Percentiles rank a stretch among this genome's conserved stretches.
Conservation (phyloP, 1,140 invertebrate species). For the Saccostrea cuccullata region DNA sequence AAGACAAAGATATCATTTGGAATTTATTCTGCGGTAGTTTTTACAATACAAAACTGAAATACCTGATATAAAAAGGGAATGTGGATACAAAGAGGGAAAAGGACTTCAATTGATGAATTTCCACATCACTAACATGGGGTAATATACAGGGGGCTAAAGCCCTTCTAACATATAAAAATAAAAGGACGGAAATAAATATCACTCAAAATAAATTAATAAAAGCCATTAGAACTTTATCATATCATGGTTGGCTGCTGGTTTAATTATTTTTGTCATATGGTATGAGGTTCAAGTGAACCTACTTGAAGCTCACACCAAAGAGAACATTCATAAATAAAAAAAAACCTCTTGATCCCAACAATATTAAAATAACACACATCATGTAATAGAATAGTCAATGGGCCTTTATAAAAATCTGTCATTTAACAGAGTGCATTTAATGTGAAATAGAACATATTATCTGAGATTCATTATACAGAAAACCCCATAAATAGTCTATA, state of each 20-base stretch:
- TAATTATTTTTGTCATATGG: too few relatives aligned
- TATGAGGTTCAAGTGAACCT: too few relatives aligned
- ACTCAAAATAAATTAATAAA: too few relatives aligned
- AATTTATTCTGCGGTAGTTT: slow-evolving; percentile 31
- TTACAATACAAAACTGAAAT: slow-evolving; percentile 10
- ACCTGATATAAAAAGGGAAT: not conserved
- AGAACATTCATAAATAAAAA: not conserved
- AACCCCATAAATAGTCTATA: not conserved
- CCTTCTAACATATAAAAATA: not conserved
- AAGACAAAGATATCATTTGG: not conserved
- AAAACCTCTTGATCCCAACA: not conserved
- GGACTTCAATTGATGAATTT: not conserved
- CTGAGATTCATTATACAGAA: too few relatives aligned
- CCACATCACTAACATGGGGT: not conserved
- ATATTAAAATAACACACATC: not conserved
- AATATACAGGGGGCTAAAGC: not conserved
- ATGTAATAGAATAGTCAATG: not conserved
- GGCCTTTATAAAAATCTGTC: too few relatives aligned
- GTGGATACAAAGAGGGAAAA: not conserved
- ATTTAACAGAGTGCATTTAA: not conserved
- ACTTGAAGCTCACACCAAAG: too few relatives aligned
- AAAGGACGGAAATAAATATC: not conserved
- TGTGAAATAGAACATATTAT: not conserved
- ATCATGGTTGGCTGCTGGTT: too few relatives aligned
- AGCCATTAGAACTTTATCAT: too few relatives aligned